Evolutionary conservation across 2,797 vertebrate genomes (phyloP).

Genomic region (Bradypodion ventrale): DNA sequence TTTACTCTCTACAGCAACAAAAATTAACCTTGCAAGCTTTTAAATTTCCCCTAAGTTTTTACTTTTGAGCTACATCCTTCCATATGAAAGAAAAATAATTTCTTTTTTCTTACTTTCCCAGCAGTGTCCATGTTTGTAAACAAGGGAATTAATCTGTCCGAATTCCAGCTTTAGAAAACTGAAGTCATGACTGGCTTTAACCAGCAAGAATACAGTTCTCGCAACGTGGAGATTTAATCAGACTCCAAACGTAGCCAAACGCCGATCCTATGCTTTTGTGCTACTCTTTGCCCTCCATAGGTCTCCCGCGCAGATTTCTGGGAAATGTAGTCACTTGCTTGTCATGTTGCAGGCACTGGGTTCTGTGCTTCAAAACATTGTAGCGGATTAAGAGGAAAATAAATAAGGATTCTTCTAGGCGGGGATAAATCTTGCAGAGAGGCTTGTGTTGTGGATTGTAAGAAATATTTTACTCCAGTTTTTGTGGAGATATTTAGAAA

Average conservation of each 20-base stretch:
- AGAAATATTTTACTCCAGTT: not conserved
- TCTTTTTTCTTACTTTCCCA: constrained; percentile 34
- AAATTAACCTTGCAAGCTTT: no score
- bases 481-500: not conserved
- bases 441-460: not conserved
- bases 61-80: not conserved
- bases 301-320: not conserved
- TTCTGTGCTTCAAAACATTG: not conserved
- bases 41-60: no score
- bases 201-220: not conserved
- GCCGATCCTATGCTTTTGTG: not conserved
- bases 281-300: not conserved
- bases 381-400: not conserved
- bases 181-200: not conserved
- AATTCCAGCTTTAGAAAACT: not conserved
- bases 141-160: not conserved
- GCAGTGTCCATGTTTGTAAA: constrained; percentile 15
- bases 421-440: not conserved
- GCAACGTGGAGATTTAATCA: not conserved
- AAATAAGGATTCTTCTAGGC: not conserved
- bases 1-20: no score
- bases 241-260: not conserved
- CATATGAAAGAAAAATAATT: not conserved
- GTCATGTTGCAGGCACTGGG: not conserved
- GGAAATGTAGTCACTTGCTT: constrained; percentile 11